These are phyloP conservation scores for Sceloporus undulatus DNA, from an alignment of 2,113 vertebrate genomes.

Conservation along the genomic window DNA sequence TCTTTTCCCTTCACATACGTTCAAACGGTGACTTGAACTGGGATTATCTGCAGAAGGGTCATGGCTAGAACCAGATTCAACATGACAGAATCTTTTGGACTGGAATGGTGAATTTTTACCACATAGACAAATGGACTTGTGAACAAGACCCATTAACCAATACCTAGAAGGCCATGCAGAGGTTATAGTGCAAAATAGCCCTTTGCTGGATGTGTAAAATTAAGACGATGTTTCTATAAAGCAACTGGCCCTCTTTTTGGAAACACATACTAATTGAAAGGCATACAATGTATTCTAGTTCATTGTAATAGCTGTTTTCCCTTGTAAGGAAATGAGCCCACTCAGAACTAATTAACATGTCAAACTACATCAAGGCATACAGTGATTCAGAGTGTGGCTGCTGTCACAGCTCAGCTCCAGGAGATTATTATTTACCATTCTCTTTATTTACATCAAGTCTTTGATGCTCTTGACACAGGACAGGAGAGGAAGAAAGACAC, in stretches of 20 bases:
- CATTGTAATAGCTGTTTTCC: slow-evolving; percentile 46
- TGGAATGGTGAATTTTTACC: background rate
- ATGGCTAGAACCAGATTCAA: background rate
- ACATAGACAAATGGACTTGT: background rate
- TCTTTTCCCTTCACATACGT: background rate
- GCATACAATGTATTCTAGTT: slow-evolving; percentile 28
- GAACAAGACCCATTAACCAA: background rate
- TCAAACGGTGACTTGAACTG: background rate
- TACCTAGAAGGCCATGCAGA: background rate
- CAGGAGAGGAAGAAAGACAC: slow-evolving; percentile 35
- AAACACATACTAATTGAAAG: slow-evolving; percentile 25
- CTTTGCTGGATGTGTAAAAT: background rate
- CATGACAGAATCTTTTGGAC: background rate
- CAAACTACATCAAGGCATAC: slow-evolving; percentile 49
- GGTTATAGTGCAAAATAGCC: background rate
- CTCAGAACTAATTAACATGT: slow-evolving; percentile 48
- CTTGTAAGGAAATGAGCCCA: slow-evolving; percentile 45
- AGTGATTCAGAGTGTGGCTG: slow-evolving; percentile 31
- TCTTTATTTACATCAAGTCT: slow-evolving; percentile 53
- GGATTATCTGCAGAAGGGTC: background rate
- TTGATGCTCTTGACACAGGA: slow-evolving; percentile 41
- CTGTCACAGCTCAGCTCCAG: slow-evolving; percentile 34
- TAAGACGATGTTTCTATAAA: slow-evolving; percentile 27
- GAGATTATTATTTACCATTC: slow-evolving; percentile 48
- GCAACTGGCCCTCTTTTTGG: background rate